Base-by-base conservation (phyloP, 2,797 vertebrate species). In the Chloroceryle amazona region DNA sequence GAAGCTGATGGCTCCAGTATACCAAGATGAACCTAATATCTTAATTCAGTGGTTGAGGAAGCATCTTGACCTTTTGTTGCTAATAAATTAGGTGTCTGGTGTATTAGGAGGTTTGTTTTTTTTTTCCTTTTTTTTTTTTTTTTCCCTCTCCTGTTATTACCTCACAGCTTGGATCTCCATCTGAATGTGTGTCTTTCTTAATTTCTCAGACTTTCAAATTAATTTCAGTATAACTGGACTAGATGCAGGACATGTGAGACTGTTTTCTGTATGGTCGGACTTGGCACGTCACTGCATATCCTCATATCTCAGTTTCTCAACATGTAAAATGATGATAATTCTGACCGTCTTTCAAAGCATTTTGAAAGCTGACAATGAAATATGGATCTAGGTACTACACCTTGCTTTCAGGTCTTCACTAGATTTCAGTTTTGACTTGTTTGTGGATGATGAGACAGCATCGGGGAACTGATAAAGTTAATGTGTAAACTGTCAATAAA, bases 371-470 rank as follows among this genome's bases (percentile, higher is more conserved):
- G 57, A 25, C 9, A 21, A 8, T 39, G 10, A 63, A 63, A 78
- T 35, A 31, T 13, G 47, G 33, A 54, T 35, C 9, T 46, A 13
- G 7, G 29, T 11, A n/a, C 31, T 57, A 44, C 19, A 63, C 11
- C 23, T 88, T 72, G 8, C 9, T 76, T 82, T 84, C 14, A 26
- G 6, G 46, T 93, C 39, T 70, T 93, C 33, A 57, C 23, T 44
- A 89, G n/a, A 62, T 85, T 87, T 91, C 23, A 29, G 37, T 89
- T 95, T 93, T 95, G 35, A 60, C 35, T 82, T 83, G 31, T 81
- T 76, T 87, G 54, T 44, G 10, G 29, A 9, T 1, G 1, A 91
- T 28, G 46, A 75, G 51, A 84, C 93, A 84, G 4, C 70, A 70
- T 14, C 1, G 5, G 42, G 23, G 19, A 81, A 70, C 55, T 72